Base-by-base conservation (phyloP, 2,888 invertebrate genomes). In the Orthosia gracilis region DNA sequence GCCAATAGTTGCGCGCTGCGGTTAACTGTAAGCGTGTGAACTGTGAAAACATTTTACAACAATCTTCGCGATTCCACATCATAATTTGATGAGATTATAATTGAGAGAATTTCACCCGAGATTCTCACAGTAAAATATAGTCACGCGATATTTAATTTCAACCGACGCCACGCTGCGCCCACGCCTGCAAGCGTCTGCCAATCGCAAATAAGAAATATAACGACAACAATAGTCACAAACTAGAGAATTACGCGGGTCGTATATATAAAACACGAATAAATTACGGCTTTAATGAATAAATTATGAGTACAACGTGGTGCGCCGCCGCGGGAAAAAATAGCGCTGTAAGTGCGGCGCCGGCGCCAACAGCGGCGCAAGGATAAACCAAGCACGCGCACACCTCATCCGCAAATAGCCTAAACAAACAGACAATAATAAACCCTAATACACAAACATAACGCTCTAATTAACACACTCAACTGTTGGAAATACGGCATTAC, bases 211-310 rank as follows among this genome's bases (percentile, higher is more conserved):
- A 92, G 89, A 88, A 90, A 92, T 89, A 91, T 91, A 91, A 90
- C 89, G 73, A 89, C 89, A 88, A 93, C 91, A 92, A 92, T 92
- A 91, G 91, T 90, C 83, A 90, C 94, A 89, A 94, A 94, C 92
- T 94, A 93, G 92, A 93, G 90, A 92, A 94, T 92, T 92, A 93
- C 90, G 88, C 88, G 78, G 80, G 80, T 86, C 77, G 84, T 91
- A 89, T 83, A 90, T 88, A 92, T 93, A 93, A 93, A 93, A 91
- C 89, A 88, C 87, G 89, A 93, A 94, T 95, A 94, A 94, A 94
- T 95, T 94, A 94, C 89, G 76, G 90, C 89, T 92, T 94, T 94
- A 94, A 95, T 95, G 94, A 95, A 96, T 96, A 96, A 94, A 95
- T 96, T 95, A 95, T 94, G 92, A 93, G 89, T 89, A 91, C 91